Evolutionary conservation across 2,888 invertebrate genomes (phyloP), one percentile per base, ranked within the genome.

Genomic region (Limnephilus marmoratus): DNA sequence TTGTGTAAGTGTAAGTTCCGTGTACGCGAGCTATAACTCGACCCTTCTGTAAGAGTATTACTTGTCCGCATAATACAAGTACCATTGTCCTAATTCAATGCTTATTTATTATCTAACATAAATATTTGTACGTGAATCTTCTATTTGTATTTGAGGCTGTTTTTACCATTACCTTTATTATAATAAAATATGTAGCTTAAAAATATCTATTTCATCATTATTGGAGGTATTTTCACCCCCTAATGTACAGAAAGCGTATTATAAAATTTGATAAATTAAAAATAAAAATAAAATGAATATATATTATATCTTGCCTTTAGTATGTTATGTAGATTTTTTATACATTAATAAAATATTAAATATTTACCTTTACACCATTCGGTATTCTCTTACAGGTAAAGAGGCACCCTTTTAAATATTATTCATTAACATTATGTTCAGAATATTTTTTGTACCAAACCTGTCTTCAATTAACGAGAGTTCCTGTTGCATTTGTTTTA

Each of bases 401-500:
- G 68, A 68, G 68, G 68, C 68, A 68, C 68, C 68, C 68, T 83
- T 31, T 34, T 83, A 83, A 83, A 83, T 83, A 68, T 68, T 68
- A 37, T 83, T 31, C 82, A 82, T 82, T 82, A 29, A 83, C 15
- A 31, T 13, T 83, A 83, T 82, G 82, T 82, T 82, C 82, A 82
- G 18, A 53, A 53, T 82, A 31, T 83, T 83, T 34, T 34, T 83
- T 83, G 34, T 83, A 83, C 34, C 82, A 83, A 83, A 37, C 31
- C n/a, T 85, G 41, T 85, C 68, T 90, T 53, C 49, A 85, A 53
- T 45, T 90, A 85, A 49, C 91, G 29, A 91, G 86, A 91, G 91
- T 91, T 91, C 91, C 91, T 91, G 86, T 41, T 81, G 86, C 91
- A 53, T 91, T 91, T 86, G 81, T 85, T 85, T 85, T 85, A 85